phyloP scores from a whole-genome alignment of 1,140 invertebrate genomes.

The Macrosteles quadrilineatus region DNA sequence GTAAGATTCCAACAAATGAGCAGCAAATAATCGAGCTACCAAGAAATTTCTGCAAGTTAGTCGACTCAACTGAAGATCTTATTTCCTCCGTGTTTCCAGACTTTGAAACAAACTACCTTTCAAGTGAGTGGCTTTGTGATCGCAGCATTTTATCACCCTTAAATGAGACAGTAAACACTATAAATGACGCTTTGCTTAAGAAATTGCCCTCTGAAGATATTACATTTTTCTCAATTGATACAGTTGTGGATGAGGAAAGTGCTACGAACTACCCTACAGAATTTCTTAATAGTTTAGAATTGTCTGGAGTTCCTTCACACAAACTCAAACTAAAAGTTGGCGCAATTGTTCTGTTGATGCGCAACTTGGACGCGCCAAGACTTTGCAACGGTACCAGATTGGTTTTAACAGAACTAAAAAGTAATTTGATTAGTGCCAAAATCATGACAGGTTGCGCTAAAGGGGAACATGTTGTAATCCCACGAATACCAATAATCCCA shows the following conservation, averaged over 20 bases:
- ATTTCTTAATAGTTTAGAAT: slow-evolving; percentile 47
- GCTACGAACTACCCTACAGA: slow-evolving; percentile 47
- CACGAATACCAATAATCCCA: slow-evolving; percentile 34
- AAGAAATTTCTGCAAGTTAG: too few species aligned
- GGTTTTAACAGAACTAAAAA: slow-evolving; percentile 47
- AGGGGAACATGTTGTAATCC: slow-evolving; percentile 32
- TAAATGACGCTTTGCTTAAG: too few species aligned
- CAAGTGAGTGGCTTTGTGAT: slow-evolving; percentile 33
- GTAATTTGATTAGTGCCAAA: slow-evolving; percentile 43
- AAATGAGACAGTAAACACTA: too few species aligned
- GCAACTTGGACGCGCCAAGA: slow-evolving; percentile 47
- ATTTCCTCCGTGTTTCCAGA: not conserved
- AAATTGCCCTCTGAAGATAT: too few species aligned
- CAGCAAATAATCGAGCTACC: too few species aligned
- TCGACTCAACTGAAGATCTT: not conserved
- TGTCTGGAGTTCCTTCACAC: slow-evolving; percentile 47
- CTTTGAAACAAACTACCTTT: slow-evolving; percentile 7
- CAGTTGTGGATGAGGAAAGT: slow-evolving; percentile 43
- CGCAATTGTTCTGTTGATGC: slow-evolving; percentile 48
- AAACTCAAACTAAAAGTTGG: slow-evolving; percentile 48
- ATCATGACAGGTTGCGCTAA: slow-evolving; percentile 24
- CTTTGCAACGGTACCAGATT: slow-evolving; percentile 53
- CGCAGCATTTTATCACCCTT: too few species aligned
- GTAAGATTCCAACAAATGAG: too few species aligned
- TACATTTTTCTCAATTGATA: slow-evolving; percentile 50